Evolutionary conservation across 2,113 vertebrate species (phyloP).

Genomic region (Sporophila hypoxantha): DNA sequence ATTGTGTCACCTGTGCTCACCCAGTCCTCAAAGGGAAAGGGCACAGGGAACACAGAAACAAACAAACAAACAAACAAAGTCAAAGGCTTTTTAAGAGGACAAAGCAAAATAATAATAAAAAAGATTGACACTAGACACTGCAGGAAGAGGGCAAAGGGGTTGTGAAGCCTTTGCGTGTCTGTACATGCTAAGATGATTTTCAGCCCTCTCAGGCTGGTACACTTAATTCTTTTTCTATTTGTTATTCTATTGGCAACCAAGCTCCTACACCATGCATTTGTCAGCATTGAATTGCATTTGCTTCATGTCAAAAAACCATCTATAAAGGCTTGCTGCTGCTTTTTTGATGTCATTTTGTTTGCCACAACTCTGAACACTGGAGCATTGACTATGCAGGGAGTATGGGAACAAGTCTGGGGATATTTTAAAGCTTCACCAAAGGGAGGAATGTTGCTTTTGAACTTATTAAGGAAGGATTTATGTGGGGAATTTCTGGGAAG

Average conservation of each 20-base stretch:
- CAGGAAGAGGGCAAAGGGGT: neutral
- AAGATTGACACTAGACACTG: neutral
- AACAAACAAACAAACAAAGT: neutral
- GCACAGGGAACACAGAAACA: neutral
- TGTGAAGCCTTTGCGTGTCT: neutral
- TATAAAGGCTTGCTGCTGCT: neutral
- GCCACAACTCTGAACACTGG: neutral
- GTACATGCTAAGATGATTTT: slow-evolving; percentile 24
- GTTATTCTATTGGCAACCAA: neutral
- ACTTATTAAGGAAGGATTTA: neutral
- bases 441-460: neutral
- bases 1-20: neutral
- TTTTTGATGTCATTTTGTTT: slow-evolving; percentile 2
- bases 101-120: neutral
- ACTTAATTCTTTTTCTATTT: slow-evolving; percentile 51
- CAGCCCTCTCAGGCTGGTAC: slow-evolving; percentile 1
- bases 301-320: slow-evolving; percentile 8
- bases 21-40: neutral
- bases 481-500: neutral
- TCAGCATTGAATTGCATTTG: slow-evolving; percentile 30
- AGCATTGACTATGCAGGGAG: neutral
- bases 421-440: neutral
- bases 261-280: slow-evolving; percentile 13
- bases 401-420: neutral
- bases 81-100: neutral